A percentile compares a stretch with the other conserved stretches of the same genome.
These are phyloP conservation scores for Eupsittula cactorum DNA, from an alignment of 2,113 vertebrate genomes.

Conservation along the genomic window DNA sequence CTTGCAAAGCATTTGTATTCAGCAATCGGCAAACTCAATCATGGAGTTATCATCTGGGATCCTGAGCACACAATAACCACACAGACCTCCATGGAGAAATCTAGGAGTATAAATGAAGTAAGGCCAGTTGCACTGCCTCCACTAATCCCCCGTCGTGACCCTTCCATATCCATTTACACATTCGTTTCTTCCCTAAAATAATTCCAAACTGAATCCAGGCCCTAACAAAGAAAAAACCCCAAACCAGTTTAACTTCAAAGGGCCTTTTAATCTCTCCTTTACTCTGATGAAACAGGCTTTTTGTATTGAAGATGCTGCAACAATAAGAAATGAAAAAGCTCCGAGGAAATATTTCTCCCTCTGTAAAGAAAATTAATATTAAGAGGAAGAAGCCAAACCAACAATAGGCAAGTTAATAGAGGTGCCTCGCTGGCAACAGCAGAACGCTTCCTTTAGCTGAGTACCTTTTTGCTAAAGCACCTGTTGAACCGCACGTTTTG, in stretches of 20 bases:
- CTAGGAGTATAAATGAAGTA: not conserved
- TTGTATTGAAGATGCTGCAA: slow-evolving; percentile 27
- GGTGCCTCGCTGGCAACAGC: not conserved
- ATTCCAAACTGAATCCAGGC: slow-evolving; percentile 39
- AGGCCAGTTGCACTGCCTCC: not conserved
- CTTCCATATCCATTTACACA: not conserved
- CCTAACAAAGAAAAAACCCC: slow-evolving; percentile 43
- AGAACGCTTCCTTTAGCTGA: not conserved
- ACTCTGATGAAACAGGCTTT: slow-evolving; percentile 13
- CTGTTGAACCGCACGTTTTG: not conserved
- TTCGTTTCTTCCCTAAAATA: slow-evolving; percentile 31
- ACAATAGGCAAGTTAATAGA: not conserved
- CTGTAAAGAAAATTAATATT: not conserved
- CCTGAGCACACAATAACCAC: not conserved
- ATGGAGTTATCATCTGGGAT: not conserved
- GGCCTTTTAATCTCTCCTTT: slow-evolving; percentile 43
- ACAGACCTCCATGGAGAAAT: not conserved
- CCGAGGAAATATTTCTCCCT: not conserved
- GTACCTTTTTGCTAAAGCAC: not conserved
- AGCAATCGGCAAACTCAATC: not conserved
- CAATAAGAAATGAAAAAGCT: slow-evolving; percentile 22
- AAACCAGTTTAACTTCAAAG: slow-evolving; percentile 64
- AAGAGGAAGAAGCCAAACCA: not conserved
- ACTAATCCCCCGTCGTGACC: not conserved
- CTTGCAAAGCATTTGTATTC: not conserved